Evolutionary conservation across 2,113 vertebrate species (phyloP), one percentile per base, ranked within the genome.

Genomic region (Anser brachyrhynchus): DNA sequence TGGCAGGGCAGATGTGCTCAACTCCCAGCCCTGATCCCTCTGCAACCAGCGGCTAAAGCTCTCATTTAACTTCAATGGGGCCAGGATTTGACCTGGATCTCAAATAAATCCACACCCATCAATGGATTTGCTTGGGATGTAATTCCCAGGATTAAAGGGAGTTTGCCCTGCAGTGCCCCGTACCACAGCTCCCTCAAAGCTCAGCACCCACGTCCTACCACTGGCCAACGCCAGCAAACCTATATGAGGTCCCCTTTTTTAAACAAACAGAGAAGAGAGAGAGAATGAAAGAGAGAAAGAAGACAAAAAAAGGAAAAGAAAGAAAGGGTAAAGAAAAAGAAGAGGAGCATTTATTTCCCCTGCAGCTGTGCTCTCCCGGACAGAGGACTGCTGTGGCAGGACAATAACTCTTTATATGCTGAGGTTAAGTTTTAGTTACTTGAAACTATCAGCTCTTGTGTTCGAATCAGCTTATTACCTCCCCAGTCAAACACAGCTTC

Each of bases 401-500:
- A 99, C 98, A 99, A 99, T 98, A 98, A 96, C 8, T 97, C 98
- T 98, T 98, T 99, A 98, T 98, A 89, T 18, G 6, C 71, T 8
- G 82, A 93, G 92, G 96, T 96, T 98, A 98, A 98, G 98, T 98
- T 98, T 89, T 97, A 98, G 97, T 97, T 98, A 97, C 98, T 98
- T 96, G 96, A 98, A 96, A 97, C 97, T 97, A 97, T 97, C 96
- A 98, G 97, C 96, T 98, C 97, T 98, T 97, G 95, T 97, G 97
- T 95, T 94, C 88, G 0, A 92, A 83, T 95, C 92, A 46, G 89
- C 95, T 97, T 96, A 95, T 87, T 95, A 94, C 89, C 93, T 93
- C 80, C 93, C 88, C 97, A 98, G 90, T 96, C 96, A 93, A 81
- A 96, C 88, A 76, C 96, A 94, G 92, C 93, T 95, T 98, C 91